Evolutionary conservation across 2,888 invertebrate genomes (phyloP).

Genomic region (Cheilosia impressa): DNA sequence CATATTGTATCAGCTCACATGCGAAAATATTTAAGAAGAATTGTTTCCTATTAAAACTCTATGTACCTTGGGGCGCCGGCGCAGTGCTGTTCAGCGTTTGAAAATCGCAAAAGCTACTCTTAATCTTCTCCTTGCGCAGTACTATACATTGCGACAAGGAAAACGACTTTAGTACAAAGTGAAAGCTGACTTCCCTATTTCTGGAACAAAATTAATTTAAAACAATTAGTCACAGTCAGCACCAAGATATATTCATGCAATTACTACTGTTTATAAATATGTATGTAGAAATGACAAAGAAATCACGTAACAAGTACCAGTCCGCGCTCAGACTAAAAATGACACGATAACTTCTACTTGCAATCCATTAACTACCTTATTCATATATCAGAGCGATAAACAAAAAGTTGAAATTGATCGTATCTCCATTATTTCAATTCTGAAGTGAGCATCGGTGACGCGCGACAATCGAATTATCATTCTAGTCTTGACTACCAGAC

Average conservation of each 20-base stretch:
- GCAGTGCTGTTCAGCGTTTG: too few species aligned
- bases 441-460: constrained; percentile 47
- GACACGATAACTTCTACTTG: not conserved
- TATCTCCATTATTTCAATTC: constrained; percentile 18
- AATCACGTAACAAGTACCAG: constrained; percentile 16
- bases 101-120: too few species aligned
- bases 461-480: constrained; percentile 42
- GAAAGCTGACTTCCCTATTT: too few species aligned
- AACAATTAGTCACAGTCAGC: not conserved
- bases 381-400: not conserved
- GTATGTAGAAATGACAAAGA: not conserved
- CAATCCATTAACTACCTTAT: not conserved
- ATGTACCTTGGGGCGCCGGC: too few species aligned
- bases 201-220: not conserved
- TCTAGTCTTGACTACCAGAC: constrained; percentile 63
- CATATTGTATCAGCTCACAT: too few species aligned
- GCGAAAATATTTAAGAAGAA: too few species aligned
- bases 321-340: not conserved
- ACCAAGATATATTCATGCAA: not conserved
- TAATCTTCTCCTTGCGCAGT: too few species aligned
- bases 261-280: not conserved
- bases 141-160: too few species aligned
- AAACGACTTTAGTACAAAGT: too few species aligned
- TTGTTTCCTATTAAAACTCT: too few species aligned
- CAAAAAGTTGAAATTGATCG: not conserved